Conservation (phyloP, 2,888 invertebrate genomes). For the Megamerina dolium region DNA sequence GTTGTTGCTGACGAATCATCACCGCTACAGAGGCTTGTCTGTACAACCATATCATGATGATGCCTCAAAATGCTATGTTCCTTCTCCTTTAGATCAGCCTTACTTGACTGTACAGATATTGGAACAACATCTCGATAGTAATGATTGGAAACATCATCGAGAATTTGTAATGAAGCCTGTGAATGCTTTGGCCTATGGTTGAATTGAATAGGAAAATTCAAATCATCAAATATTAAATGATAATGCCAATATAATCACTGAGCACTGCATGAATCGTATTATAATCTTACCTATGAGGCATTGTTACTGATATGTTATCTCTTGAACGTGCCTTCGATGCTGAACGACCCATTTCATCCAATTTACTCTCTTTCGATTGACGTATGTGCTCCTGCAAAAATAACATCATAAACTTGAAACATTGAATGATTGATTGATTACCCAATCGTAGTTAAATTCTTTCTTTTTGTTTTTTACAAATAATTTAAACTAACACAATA, state of each 20-base stretch:
- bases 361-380: conserved; percentile 72
- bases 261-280: no score
- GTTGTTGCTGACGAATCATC: conserved; percentile 28
- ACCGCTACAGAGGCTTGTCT: conserved; percentile 40
- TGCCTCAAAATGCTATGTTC: conserved; percentile 45
- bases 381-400: conserved; percentile 62
- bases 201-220: no score
- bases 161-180: conserved; percentile 46
- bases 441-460: no score
- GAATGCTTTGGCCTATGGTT: conserved; percentile 46
- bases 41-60: conserved; percentile 43
- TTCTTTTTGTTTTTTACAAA: no score
- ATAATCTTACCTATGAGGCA: conserved; percentile 30
- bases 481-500: no score
- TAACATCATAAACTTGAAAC: neutral
- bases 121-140: conserved; percentile 47
- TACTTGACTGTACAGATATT: conserved; percentile 38
- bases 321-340: conserved; percentile 46
- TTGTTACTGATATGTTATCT: conserved; percentile 43
- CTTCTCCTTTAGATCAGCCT: conserved; percentile 43
- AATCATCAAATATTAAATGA: conserved; percentile 5
- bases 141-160: conserved; percentile 47
- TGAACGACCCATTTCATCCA: conserved; percentile 60
- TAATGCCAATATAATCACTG: no score
- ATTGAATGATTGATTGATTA: no score